Conservation (phyloP, 2,113 vertebrate genomes). For the Cyphotilapia sp. region DNA sequence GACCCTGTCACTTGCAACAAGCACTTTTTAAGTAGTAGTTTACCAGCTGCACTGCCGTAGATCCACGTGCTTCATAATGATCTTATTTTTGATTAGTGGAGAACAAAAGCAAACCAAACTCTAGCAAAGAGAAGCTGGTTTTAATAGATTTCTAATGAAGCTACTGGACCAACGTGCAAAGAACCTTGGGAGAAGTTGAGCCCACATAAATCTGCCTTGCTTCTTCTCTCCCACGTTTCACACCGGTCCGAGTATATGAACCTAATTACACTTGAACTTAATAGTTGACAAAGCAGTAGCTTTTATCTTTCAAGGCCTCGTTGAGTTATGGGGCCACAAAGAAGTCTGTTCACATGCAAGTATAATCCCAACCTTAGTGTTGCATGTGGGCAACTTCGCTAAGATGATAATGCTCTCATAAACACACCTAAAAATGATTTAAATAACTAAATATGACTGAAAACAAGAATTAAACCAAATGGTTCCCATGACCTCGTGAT, state of each 20-base stretch:
- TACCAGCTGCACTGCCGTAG: accelerated
- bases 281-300: neutral
- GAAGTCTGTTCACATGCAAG: neutral
- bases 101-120: neutral
- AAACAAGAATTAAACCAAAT: neutral
- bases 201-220: neutral
- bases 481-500: constrained; percentile 7
- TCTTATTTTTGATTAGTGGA: neutral
- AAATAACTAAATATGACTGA: neutral
- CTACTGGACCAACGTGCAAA: neutral
- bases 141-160: neutral
- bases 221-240: neutral
- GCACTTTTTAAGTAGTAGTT: neutral
- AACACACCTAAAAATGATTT: neutral
- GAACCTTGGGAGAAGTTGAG: neutral
- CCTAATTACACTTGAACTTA: neutral
- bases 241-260: accelerated
- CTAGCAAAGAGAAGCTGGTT: neutral
- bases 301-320: neutral
- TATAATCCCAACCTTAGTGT: neutral
- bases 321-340: neutral
- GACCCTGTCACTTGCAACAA: neutral
- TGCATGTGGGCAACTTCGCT: neutral
- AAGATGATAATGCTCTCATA: neutral
- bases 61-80: neutral